Base-by-base conservation (phyloP, 1,140 invertebrate species). In the Cepaea nemoralis region DNA sequence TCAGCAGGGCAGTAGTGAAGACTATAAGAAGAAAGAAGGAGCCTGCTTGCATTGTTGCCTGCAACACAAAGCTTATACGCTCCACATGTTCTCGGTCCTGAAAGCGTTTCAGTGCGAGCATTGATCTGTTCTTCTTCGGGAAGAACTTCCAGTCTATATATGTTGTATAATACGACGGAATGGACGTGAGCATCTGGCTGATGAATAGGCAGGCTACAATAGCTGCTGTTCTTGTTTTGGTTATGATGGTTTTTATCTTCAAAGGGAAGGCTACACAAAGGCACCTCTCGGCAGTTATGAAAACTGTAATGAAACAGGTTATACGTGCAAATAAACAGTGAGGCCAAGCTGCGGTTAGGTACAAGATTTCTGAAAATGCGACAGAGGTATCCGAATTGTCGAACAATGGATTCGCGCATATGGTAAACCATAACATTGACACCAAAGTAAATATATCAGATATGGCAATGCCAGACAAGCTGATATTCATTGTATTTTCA, bases 211-310 rank as follows among this genome's bases (percentile, higher is more conserved):
- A 16, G n/a, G 8, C 19, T 12, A 70, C 33, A 35, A 74, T 48
- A 33, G 48, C 33, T 27, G 33, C 27, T 6, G 50, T 59, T 48
- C 33, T 50, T 8, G 37, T 24, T 19, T 10, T 50, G 22, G 45
- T 77, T 8, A 77, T 33, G 6, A 77, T 12, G 33, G 10, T 37
- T n/a, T 77, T 77, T 3, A 50, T 39, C n/a, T 77, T 77, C 22
- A 77, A 12, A 48, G 74, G 74, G 2, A 59, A 12, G 27, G 50
- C 42, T 10, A 77, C 50, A 39, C 74, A 77, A n/a, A 77, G 48
- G 33, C 45, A 77, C 31, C 74, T 50, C n/a, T 77, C 74, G 3
- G 59, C 5, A 22, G 45, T 77, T 8, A 77, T 59, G 74, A 77
- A 77, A 8, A 48, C 74, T 12, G 74, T 77, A 22, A 77, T 77